These are phyloP conservation scores for Rhagonycha lutea DNA, from an alignment of 2,888 invertebrate species.

Conservation along the genomic window DNA sequence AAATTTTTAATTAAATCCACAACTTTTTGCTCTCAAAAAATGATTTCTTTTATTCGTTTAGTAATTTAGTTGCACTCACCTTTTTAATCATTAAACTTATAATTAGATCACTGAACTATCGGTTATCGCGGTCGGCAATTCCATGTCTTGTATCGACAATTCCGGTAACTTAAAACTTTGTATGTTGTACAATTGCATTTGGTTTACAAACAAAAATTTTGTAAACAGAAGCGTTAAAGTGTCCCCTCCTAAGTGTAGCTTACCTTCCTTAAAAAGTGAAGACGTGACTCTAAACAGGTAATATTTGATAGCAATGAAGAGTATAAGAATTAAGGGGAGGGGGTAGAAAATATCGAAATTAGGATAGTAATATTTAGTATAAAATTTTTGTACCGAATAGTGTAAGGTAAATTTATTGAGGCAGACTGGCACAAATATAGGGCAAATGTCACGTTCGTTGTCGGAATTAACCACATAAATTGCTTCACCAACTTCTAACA, in stretches of 20 bases:
- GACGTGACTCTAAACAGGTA: constrained; percentile 14
- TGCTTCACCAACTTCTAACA: too few relatives aligned
- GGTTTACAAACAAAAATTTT: neutral
- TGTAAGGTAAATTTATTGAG: too few relatives aligned
- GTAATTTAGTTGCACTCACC: neutral
- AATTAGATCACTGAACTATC: neutral
- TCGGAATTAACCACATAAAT: too few relatives aligned
- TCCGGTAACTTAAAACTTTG: neutral
- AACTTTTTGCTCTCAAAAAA: neutral
- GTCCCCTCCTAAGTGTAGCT: neutral
- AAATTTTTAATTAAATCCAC: neutral
- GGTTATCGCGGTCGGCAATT: neutral
- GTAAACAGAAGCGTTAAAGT: neutral
- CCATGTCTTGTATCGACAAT: neutral
- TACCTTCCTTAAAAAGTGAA: neutral
- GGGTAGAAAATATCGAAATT: too few relatives aligned
- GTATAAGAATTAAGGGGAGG: too few relatives aligned
- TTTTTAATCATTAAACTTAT: neutral
- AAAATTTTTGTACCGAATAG: too few relatives aligned
- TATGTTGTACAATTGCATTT: neutral
- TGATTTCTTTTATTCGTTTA: neutral
- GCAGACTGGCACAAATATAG: too few relatives aligned
- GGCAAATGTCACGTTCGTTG: too few relatives aligned
- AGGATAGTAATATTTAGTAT: too few relatives aligned
- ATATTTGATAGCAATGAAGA: neutral